These are phyloP conservation scores for Cygnus atratus DNA, from an alignment of 2,113 vertebrate species.

Conservation along the genomic window DNA sequence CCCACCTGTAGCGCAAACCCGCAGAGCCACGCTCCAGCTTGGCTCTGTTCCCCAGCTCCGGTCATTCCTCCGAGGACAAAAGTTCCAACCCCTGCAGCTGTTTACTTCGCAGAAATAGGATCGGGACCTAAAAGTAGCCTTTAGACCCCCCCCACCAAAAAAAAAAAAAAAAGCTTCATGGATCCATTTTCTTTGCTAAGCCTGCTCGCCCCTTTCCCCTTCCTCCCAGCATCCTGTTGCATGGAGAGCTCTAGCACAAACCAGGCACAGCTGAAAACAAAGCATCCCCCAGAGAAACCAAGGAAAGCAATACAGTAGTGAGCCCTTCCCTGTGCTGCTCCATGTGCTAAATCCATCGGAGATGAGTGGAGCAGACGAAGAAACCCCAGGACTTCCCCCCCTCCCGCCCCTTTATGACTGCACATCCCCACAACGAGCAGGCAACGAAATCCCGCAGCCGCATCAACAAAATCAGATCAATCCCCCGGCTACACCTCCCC, in stretches of 20 bases:
- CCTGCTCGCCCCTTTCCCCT: not conserved
- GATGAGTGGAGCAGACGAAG: not conserved
- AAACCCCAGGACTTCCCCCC: not conserved
- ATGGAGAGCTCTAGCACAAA: not conserved
- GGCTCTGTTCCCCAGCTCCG: not conserved
- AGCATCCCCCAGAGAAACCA: not conserved
- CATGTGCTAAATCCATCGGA: not conserved
- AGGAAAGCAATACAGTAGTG: not conserved
- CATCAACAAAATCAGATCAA: conserved; percentile 68
- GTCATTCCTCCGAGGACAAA: not conserved
- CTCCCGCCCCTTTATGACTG: not conserved
- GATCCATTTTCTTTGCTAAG: not conserved
- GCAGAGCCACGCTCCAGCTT: not conserved
- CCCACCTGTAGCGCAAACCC: not conserved
- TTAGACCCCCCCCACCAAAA: not conserved
- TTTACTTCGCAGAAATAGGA: not conserved
- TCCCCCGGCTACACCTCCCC: conserved; percentile 35
- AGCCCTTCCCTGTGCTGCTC: not conserved
- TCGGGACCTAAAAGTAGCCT: not conserved
- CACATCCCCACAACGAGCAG: not conserved
- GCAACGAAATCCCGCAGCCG: conserved; percentile 36
- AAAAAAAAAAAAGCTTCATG: not conserved
- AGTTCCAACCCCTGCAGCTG: not conserved
- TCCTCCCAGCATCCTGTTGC: conserved; percentile 1
- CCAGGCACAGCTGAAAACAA: conserved; percentile 11